Evolutionary conservation across 2,888 invertebrate genomes (phyloP).

Genomic region (Drosophila picticornis): DNA sequence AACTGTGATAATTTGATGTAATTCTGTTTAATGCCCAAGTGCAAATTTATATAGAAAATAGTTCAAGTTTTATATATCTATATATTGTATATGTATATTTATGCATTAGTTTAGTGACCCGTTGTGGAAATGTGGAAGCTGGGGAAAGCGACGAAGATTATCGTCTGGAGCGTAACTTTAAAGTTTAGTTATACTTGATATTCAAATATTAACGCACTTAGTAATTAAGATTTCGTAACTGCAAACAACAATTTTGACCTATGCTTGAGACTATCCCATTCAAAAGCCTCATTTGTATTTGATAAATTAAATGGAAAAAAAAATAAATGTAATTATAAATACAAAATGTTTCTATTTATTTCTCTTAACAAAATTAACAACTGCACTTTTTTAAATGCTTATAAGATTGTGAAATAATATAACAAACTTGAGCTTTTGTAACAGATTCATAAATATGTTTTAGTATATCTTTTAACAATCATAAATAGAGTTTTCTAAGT

Average conservation of each 20-base stretch:
- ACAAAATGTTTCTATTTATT: constrained; percentile 28
- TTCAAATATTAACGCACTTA: constrained; percentile 48
- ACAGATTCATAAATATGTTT: constrained; percentile 53
- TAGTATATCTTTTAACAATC: constrained; percentile 56
- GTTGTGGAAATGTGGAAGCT: background rate
- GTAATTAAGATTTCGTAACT: constrained; percentile 35
- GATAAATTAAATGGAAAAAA: constrained; percentile 31
- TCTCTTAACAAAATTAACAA: constrained; percentile 17
- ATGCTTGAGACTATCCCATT: constrained; percentile 17
- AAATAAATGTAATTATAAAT: constrained; percentile 17
- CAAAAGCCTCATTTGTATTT: constrained; percentile 29
- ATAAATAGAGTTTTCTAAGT: constrained; percentile 34
- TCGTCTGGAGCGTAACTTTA: constrained; percentile 5
- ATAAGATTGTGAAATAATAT: constrained; percentile 17
- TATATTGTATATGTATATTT: constrained; percentile 45
- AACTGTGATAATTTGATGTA: constrained; percentile 79
- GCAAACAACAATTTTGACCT: constrained; percentile 17
- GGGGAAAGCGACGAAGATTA: background rate
- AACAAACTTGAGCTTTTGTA: constrained; percentile 35
- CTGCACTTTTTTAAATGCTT: constrained; percentile 27
- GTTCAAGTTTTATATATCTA: constrained; percentile 51
- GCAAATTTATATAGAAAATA: constrained; percentile 61
- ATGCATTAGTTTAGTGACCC: constrained; percentile 50
- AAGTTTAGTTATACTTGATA: constrained; percentile 16
- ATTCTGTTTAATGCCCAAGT: constrained; percentile 66